Conservation (phyloP, 2,113 vertebrate genomes). For the Ceyx melanurus region DNA sequence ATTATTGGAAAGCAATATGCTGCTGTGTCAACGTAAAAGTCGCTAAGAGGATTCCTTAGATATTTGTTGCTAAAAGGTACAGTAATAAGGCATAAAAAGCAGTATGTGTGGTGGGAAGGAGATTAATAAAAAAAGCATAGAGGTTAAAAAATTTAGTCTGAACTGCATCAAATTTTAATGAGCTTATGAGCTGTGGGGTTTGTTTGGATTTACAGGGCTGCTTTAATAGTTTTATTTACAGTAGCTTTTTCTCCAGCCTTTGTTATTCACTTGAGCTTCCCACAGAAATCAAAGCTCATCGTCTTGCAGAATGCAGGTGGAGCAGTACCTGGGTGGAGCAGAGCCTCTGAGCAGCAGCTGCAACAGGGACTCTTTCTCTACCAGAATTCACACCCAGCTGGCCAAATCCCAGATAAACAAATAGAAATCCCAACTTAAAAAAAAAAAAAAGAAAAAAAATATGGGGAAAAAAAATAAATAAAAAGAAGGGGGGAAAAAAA, state of each 20-base stretch:
- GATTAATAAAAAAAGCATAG: conserved; percentile 81
- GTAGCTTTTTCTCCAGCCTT: conserved; percentile 71
- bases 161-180: conserved; percentile 82
- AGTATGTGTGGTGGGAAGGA: conserved; percentile 70
- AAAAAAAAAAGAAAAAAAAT: background rate
- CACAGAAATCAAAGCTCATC: conserved; percentile 57
- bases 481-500: background rate
- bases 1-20: conserved; percentile 70
- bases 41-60: conserved; percentile 77
- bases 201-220: conserved; percentile 79
- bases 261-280: conserved; percentile 68
- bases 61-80: conserved; percentile 77
- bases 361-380: conserved; percentile 39
- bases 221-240: conserved; percentile 83
- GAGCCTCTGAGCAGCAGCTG: conserved; percentile 9
- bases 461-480: background rate
- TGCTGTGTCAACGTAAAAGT: conserved; percentile 68
- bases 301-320: conserved; percentile 61
- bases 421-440: conserved; percentile 23
- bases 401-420: conserved; percentile 56
- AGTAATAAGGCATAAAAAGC: conserved; percentile 79
- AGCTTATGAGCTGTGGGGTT: conserved; percentile 82
- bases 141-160: conserved; percentile 79
- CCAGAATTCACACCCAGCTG: conserved; percentile 28
- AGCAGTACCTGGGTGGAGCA: conserved; percentile 51